Base-by-base conservation (phyloP, 92 coral and sea anemone genomes). In the Zoanthus sansibaricus region DNA sequence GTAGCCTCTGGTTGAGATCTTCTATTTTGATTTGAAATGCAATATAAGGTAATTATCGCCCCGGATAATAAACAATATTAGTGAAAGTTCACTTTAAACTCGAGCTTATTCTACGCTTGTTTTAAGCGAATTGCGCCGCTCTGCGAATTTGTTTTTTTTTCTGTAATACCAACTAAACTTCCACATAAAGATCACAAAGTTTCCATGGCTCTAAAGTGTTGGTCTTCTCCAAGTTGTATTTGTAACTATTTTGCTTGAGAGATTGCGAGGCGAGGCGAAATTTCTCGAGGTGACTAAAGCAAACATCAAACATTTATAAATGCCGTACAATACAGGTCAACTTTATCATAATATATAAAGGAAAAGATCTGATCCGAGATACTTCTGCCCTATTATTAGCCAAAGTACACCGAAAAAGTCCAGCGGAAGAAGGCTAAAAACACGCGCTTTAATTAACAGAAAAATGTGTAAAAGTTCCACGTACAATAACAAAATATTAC, bases 11-110 rank as follows among this genome's bases (percentile, higher is more conserved):
- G 45, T n/a, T 17, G 30, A 14, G 3, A 33, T 42, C n/a, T 75
- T 62, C 30, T 21, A 20, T 54, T 66, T 80, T 64, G 10, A 61
- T 44, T 66, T 12, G 20, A 49, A 13, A 52, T 10, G 11, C 85
- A 80, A 80, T 66, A 80, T 80, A 73, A 20, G 18, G 45, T 79
- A 45, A 79, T 79, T 62, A 79, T 71, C 9, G 56, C n/a, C 5
- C 75, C 75, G 85, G 85, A 80, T 46, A 25, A 6, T 44, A 20
- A 14, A 12, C 85, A 80, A 80, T 80, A 80, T 80, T 47, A 25
- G 2, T 3, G 14, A 44, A 55, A n/a, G 16, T 7, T 66, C 1
- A 46, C 5, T 76, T 55, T 25, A 25, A 47, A 14, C 49, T 10
- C 74, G 31, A 33, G 47, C 9, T 30, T 30, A 0, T 69, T 75